Evolutionary conservation across 1,140 invertebrate species (phyloP).

Genomic region (Diploscapter pachys): DNA sequence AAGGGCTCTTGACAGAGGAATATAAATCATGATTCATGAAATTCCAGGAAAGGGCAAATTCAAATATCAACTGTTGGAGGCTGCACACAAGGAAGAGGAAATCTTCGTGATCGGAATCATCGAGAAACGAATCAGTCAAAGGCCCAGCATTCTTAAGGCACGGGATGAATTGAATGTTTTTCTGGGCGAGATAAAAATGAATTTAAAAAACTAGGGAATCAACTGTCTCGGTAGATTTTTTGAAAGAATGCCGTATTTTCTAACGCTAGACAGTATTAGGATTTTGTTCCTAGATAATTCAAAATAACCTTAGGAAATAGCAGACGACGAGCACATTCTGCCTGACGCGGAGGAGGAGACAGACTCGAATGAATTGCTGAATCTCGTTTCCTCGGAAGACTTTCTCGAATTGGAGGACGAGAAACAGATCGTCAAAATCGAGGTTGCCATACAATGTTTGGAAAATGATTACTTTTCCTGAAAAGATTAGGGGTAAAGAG

Average conservation of each 20-base stretch:
- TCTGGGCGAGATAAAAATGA: constrained; percentile 9
- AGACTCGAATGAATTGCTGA: background rate
- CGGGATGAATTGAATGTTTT: too few species aligned
- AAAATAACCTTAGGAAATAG: constrained; percentile 11
- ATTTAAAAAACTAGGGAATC: too few species aligned
- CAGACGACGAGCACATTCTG: constrained; percentile 24
- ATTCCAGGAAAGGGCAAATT: too few species aligned
- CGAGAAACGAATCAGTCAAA: constrained; percentile 22
- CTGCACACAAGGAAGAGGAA: background rate
- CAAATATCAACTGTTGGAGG: background rate
- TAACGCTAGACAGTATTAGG: too few species aligned
- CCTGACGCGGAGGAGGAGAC: constrained; percentile 16
- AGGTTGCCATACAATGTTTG: background rate
- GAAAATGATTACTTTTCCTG: background rate
- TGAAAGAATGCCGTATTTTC: too few species aligned
- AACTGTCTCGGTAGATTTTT: too few species aligned
- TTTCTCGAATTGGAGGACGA: constrained; percentile 28
- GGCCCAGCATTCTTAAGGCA: constrained; percentile 22
- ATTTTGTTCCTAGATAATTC: too few species aligned
- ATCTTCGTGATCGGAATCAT: constrained; percentile 19
- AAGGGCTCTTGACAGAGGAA: too few species aligned
- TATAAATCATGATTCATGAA: too few species aligned
- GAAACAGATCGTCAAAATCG: constrained; percentile 27
- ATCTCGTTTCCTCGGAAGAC: constrained; percentile 10
- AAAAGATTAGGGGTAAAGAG: background rate